Percentiles rank a stretch among this genome's conserved stretches.
These are phyloP conservation scores for Eupeodes luniger DNA, from an alignment of 2,888 invertebrate species.

Conservation along the genomic window DNA sequence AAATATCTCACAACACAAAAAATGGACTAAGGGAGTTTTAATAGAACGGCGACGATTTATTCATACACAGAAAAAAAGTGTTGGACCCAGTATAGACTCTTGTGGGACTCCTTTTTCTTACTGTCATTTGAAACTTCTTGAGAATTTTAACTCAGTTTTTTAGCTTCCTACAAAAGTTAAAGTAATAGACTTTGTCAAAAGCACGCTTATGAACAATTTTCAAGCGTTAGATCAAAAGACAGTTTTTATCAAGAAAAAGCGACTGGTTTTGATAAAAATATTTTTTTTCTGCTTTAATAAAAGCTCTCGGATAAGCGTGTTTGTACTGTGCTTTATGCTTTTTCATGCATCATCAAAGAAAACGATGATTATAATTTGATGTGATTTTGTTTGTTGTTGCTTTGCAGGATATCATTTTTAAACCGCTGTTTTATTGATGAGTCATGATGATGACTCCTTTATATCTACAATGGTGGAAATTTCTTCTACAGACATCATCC, in stretches of 20 bases:
- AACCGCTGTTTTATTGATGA: background rate
- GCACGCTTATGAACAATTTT: too few species aligned
- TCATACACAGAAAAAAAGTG: too few species aligned
- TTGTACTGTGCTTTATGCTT: background rate
- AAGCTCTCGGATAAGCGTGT: background rate
- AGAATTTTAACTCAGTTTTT: too few species aligned
- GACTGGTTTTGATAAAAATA: background rate
- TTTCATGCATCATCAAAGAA: constrained; percentile 28
- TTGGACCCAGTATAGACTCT: too few species aligned
- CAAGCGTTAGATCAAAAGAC: too few species aligned
- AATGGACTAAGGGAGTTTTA: too few species aligned
- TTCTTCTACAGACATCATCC: background rate
- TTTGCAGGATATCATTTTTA: background rate
- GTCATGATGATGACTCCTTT: background rate
- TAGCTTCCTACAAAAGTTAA: too few species aligned
- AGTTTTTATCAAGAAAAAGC: background rate
- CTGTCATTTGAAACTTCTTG: too few species aligned
- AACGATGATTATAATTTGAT: constrained; percentile 39
- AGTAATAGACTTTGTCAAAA: too few species aligned
- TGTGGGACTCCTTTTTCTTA: too few species aligned
- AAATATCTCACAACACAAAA: too few species aligned
- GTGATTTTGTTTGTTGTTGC: background rate
- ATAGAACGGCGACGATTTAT: too few species aligned
- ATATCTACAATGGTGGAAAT: background rate
- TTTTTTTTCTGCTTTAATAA: background rate